phyloP scores from a whole-genome alignment of 1,140 invertebrate species.

The Achatina immaculata region DNA sequence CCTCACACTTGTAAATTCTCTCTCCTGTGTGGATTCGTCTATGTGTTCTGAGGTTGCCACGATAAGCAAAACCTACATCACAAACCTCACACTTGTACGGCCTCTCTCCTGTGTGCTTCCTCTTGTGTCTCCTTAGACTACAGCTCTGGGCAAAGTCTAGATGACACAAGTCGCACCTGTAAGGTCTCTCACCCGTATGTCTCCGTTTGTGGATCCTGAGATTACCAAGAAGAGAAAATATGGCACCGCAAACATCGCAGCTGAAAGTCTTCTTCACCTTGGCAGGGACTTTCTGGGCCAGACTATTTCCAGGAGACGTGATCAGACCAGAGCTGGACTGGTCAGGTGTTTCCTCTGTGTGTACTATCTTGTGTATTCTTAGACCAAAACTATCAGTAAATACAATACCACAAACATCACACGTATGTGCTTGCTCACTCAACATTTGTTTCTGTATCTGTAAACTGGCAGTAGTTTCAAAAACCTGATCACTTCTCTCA shows the following conservation, averaged over 20 bases:
- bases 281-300: background rate
- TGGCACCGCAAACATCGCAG: background rate
- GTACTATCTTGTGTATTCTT: background rate
- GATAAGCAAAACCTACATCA: background rate
- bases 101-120: background rate
- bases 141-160: background rate
- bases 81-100: background rate
- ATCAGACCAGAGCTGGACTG: background rate
- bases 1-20: background rate
- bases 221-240: background rate
- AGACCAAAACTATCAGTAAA: background rate
- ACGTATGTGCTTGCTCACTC: background rate
- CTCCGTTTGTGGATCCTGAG: background rate
- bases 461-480: too few species aligned
- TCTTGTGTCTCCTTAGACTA: background rate
- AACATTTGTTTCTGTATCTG: too few species aligned
- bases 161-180: background rate
- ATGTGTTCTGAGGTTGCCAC: conserved; percentile 33
- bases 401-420: background rate
- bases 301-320: background rate
- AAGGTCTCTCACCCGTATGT: too few species aligned
- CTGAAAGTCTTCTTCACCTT: background rate
- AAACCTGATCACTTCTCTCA: too few species aligned
- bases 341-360: background rate
- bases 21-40: conserved; percentile 41